Evolutionary conservation across 2,888 invertebrate genomes (phyloP).

Genomic region (Therioaphis trifolii): DNA sequence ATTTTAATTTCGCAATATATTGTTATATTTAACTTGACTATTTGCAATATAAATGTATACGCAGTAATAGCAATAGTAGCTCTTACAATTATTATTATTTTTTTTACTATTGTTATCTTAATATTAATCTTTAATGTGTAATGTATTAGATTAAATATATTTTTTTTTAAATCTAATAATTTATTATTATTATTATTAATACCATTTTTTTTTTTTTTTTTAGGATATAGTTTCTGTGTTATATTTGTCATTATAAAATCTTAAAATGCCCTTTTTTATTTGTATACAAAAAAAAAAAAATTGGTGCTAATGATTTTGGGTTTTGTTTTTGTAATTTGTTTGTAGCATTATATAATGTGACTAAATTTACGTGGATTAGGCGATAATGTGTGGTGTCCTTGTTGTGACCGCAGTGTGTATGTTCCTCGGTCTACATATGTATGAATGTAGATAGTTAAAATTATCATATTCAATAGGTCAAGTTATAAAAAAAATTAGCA

Average conservation of each 20-base stretch:
- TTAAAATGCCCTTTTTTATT: slow-evolving; percentile 36
- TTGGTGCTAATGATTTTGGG: slow-evolving; percentile 55
- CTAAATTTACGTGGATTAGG: slow-evolving; percentile 39
- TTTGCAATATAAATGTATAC: slow-evolving; percentile 61
- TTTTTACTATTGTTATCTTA: slow-evolving; percentile 43
- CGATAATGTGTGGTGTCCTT: background rate
- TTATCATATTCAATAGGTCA: slow-evolving; percentile 32
- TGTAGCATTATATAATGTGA: background rate
- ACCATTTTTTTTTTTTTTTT: slow-evolving; percentile 4
- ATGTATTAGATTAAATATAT: background rate
- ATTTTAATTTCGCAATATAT: slow-evolving; percentile 52
- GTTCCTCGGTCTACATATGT: slow-evolving; percentile 38
- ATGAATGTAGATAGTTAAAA: slow-evolving; percentile 32
- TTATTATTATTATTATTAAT: slow-evolving; percentile 34
- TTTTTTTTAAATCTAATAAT: slow-evolving; percentile 1
- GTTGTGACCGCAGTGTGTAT: background rate
- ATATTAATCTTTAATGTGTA: slow-evolving; percentile 41
- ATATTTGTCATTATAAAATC: slow-evolving; percentile 41
- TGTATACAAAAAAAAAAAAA: slow-evolving; percentile 25
- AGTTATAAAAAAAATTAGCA: slow-evolving; percentile 44
- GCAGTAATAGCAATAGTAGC: slow-evolving; percentile 52
- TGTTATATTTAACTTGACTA: slow-evolving; percentile 49
- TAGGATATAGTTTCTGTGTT: slow-evolving; percentile 31
- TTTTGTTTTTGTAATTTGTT: slow-evolving; percentile 42
- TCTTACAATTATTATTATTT: slow-evolving; percentile 17